Conservation (phyloP, 1,140 invertebrate species). For the Liolophura sinensis region DNA sequence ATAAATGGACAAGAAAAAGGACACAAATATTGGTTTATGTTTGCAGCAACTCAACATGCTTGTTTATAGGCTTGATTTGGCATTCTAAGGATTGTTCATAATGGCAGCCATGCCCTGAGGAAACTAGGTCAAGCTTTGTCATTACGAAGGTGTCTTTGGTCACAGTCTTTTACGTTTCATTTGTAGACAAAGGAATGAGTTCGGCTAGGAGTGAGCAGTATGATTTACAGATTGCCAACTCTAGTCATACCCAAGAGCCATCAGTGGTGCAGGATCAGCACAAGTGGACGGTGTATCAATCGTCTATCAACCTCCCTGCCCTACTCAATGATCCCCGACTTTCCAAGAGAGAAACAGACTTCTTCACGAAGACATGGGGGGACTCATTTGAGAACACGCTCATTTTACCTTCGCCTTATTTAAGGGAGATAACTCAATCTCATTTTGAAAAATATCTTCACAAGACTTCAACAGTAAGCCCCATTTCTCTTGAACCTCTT, state of each 20-base stretch:
- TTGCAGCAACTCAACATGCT: too few species aligned
- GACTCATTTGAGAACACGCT: conserved; percentile 76
- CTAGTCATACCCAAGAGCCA: conserved; percentile 25
- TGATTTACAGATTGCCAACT: background rate
- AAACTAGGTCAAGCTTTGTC: too few species aligned
- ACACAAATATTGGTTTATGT: too few species aligned
- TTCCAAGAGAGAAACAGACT: conserved; percentile 70
- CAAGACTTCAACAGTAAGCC: conserved; percentile 56
- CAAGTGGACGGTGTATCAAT: conserved; percentile 64
- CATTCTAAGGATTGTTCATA: too few species aligned
- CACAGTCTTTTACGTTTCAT: background rate
- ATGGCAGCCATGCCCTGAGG: too few species aligned
- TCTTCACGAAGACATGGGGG: conserved; percentile 98
- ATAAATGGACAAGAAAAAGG: too few species aligned
- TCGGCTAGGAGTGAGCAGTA: background rate
- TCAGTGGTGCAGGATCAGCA: conserved; percentile 57
- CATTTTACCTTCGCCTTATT: conserved; percentile 75
- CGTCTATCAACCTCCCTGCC: conserved; percentile 85
- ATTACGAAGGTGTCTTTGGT: background rate
- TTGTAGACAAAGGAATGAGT: too few species aligned
- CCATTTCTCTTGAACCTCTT: conserved; percentile 12
- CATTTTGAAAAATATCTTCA: conserved; percentile 89
- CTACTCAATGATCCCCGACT: conserved; percentile 94
- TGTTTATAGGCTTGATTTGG: too few species aligned
- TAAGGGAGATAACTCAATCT: conserved; percentile 80